These are phyloP conservation scores for Trissonchulus latispiculum DNA, from an alignment of 2,888 invertebrate species.

Conservation along the genomic window DNA sequence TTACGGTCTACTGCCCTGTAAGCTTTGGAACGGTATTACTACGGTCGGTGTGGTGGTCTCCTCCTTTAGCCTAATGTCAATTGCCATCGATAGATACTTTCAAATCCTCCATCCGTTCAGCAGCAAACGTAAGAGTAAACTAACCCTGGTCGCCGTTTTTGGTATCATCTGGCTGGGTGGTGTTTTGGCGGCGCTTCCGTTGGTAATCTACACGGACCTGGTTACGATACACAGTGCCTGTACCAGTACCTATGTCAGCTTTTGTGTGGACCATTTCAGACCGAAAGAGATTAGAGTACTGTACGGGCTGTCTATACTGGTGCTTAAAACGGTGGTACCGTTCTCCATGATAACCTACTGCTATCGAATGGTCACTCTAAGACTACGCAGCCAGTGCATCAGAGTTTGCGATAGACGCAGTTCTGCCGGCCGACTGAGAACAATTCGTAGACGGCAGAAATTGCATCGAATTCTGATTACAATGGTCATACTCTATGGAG, in stretches of 20 bases:
- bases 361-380: background rate
- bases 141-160: background rate
- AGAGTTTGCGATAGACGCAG: background rate
- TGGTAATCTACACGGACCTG: background rate
- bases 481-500: constrained; percentile 13
- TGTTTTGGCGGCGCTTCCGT: background rate
- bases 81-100: constrained; percentile 14
- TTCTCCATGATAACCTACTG: background rate
- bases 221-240: background rate
- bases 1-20: background rate
- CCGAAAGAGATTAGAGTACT: background rate
- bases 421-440: background rate
- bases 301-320: background rate
- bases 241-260: background rate
- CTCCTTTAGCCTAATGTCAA: constrained; percentile 5
- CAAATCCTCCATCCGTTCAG: constrained; percentile 4
- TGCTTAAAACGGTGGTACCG: constrained; percentile 13
- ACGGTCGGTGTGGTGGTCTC: background rate
- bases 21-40: background rate
- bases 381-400: background rate
- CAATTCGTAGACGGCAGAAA: background rate
- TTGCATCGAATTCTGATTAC: constrained; percentile 15
- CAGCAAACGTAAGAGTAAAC: background rate
- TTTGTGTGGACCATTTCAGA: background rate
- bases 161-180: background rate